A percentile compares a stretch with the other conserved stretches of the same genome.
Evolutionary conservation across 2,888 invertebrate genomes (phyloP).

Genomic region (Oligia latruncula): DNA sequence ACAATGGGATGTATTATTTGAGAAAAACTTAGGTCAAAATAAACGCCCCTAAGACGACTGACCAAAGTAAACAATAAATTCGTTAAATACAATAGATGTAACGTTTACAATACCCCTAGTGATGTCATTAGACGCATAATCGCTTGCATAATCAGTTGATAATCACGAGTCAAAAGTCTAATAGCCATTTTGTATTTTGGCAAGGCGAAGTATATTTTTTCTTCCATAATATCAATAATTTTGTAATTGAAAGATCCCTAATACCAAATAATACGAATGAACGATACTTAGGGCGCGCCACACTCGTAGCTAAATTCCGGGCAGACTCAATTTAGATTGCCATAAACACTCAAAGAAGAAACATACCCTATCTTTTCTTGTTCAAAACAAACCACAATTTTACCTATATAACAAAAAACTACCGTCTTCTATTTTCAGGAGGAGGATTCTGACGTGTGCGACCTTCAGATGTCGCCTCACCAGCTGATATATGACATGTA

Average conservation of each 20-base stretch:
- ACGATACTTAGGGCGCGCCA: too few species aligned
- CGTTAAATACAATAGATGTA: neutral
- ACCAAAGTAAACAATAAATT: neutral
- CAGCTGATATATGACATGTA: constrained; percentile 95
- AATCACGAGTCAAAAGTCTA: neutral
- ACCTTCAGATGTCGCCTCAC: constrained; percentile 94
- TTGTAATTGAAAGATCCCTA: neutral
- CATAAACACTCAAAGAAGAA: neutral
- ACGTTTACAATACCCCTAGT: neutral
- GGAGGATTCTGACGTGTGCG: constrained; percentile 92
- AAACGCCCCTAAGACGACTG: neutral
- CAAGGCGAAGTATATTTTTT: neutral
- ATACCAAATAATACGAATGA: neutral
- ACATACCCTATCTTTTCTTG: neutral
- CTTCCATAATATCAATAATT: neutral
- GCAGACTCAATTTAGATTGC: neutral
- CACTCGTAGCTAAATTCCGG: neutral
- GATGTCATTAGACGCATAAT: neutral
- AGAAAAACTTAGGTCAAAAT: neutral
- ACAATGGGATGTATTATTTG: neutral
- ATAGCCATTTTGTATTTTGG: neutral
- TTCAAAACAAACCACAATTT: neutral
- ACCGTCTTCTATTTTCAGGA: constrained; percentile 87
- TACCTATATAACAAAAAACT: neutral
- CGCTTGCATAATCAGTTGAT: neutral